Evolutionary conservation across 2,113 vertebrate species (phyloP).

Genomic region (Phalacrocorax brasilianus): DNA sequence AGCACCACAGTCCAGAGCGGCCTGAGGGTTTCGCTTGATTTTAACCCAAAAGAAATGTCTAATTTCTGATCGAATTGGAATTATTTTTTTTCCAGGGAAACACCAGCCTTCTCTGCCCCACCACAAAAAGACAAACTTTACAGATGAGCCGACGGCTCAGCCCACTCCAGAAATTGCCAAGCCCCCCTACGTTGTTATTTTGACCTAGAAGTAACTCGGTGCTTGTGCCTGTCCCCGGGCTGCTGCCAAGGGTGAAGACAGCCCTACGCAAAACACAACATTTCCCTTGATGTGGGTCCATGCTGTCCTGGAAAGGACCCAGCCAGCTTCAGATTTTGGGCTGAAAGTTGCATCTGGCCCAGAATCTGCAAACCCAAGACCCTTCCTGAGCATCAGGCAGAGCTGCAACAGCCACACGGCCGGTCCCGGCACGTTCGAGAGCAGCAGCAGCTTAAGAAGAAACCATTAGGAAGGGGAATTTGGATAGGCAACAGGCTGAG

Average conservation of each 20-base stretch:
- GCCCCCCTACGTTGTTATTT: rapidly evolving
- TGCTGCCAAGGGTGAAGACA: background rate
- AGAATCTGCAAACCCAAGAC: background rate
- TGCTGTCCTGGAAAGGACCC: background rate
- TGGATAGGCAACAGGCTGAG: background rate
- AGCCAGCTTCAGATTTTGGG: background rate
- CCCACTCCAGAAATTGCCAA: background rate
- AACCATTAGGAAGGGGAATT: background rate
- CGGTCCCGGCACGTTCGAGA: rapidly evolving
- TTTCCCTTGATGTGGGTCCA: rapidly evolving
- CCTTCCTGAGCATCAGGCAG: background rate
- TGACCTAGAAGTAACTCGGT: background rate
- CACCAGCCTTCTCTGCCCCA: background rate
- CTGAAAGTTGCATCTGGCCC: background rate
- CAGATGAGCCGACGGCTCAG: rapidly evolving
- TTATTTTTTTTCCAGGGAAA: background rate
- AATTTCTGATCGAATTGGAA: background rate
- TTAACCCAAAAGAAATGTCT: background rate
- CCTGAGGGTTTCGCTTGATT: background rate
- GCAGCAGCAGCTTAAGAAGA: background rate
- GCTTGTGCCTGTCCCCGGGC: background rate
- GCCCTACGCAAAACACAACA: rapidly evolving
- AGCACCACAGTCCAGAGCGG: background rate
- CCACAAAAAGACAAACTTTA: background rate
- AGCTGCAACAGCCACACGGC: background rate